These are phyloP conservation scores for Dolichopus griseipennis DNA, from an alignment of 2,888 invertebrate species.

Conservation along the genomic window DNA sequence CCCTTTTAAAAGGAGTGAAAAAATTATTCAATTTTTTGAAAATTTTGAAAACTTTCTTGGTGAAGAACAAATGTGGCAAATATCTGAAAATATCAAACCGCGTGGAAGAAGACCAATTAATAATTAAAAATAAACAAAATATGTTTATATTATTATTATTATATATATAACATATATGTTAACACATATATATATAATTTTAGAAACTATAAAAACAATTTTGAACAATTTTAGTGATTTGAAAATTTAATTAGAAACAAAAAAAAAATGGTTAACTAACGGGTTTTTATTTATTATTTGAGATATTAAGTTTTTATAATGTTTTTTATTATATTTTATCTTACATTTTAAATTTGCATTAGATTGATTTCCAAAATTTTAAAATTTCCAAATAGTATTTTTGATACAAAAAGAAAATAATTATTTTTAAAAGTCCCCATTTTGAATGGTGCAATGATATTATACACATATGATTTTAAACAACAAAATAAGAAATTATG, in stretches of 20 bases:
- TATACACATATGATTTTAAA: not conserved
- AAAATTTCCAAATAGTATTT: no score
- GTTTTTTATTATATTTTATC: no score
- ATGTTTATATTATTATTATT: not conserved
- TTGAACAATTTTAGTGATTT: no score
- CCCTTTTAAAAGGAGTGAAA: slow-evolving; percentile 85
- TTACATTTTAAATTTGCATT: no score
- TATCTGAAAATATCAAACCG: slow-evolving; percentile 94
- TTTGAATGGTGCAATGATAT: not conserved
- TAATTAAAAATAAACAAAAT: slow-evolving; percentile 27
- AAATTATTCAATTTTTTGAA: slow-evolving; percentile 90
- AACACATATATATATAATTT: no score
- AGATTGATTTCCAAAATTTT: no score
- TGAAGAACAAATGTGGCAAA: slow-evolving; percentile 98
- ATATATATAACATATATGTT: not conserved
- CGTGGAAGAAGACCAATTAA: slow-evolving; percentile 36
- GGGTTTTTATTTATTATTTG: no score
- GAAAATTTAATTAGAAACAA: no score
- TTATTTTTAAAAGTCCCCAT: not conserved
- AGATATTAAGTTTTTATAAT: no score
- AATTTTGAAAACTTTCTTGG: slow-evolving; percentile 92
- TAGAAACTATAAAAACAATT: no score
- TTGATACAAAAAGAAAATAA: no score
- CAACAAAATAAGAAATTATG: not conserved
- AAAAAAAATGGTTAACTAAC: no score